phyloP scores from a whole-genome alignment of 1,140 invertebrate species.

The Onthophagus taurus region DNA sequence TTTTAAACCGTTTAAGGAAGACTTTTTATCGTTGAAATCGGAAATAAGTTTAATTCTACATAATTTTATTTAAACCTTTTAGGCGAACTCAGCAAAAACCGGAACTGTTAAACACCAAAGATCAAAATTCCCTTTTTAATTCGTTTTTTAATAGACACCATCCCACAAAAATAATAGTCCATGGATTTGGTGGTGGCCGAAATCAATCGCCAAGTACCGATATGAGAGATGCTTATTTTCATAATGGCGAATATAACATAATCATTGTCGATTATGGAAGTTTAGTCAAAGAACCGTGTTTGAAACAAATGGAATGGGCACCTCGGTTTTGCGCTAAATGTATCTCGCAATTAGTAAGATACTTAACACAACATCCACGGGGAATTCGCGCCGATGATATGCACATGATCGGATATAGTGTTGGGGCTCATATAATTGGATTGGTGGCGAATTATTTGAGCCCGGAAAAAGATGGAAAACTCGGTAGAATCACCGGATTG shows the following conservation, averaged over 20 bases:
- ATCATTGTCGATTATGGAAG: constrained; percentile 78
- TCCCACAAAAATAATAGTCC: constrained; percentile 72
- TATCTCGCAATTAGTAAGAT: constrained; percentile 70
- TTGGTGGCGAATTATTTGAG: constrained; percentile 67
- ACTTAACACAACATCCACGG: constrained; percentile 65
- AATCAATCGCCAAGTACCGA: constrained; percentile 72
- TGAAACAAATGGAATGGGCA: constrained; percentile 74
- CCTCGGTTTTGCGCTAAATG: constrained; percentile 69
- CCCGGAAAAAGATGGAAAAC: constrained; percentile 47
- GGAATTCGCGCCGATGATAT: constrained; percentile 60
- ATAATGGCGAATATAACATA: constrained; percentile 70
- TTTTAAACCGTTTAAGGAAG: too few species aligned
- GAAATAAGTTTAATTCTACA: too few species aligned
- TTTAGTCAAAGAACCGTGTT: constrained; percentile 71
- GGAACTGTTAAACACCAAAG: constrained; percentile 57
- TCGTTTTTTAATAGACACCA: constrained; percentile 63
- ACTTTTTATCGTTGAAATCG: too few species aligned
- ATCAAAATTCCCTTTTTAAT: constrained; percentile 55
- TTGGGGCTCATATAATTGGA: constrained; percentile 77
- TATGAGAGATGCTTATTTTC: constrained; percentile 70
- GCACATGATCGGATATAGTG: constrained; percentile 75
- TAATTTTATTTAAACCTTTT: constrained; percentile 27
- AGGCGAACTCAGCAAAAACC: constrained; percentile 66
- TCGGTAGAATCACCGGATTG: constrained; percentile 71
- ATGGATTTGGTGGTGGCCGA: constrained; percentile 72